phyloP scores from a whole-genome alignment of 2,888 invertebrate genomes.

The Pollenia amentaria region DNA sequence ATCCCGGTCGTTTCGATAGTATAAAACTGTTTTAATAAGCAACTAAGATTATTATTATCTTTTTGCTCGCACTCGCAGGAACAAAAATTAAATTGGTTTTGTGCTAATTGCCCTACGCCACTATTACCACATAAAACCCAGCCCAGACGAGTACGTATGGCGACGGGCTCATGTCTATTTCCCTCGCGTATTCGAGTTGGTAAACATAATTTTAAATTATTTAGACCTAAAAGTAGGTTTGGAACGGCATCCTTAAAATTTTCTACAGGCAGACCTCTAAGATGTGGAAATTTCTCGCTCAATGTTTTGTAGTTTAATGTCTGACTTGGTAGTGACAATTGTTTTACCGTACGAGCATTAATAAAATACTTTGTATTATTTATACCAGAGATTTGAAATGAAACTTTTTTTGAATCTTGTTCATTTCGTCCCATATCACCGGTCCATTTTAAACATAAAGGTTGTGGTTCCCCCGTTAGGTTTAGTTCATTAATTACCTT shows the following conservation, averaged over 20 bases:
- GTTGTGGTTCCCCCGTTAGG: conserved; percentile 6
- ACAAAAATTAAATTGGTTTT: not conserved
- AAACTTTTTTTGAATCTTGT: conserved; percentile 2
- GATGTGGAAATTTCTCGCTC: conserved; percentile 3
- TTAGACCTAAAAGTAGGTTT: conserved; percentile 57
- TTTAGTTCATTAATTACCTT: not conserved
- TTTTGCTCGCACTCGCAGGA: conserved; percentile 23
- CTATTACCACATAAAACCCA: conserved; percentile 24
- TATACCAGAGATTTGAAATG: conserved; percentile 1
- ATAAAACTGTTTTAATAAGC: conserved; percentile 38
- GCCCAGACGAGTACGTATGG: conserved; percentile 20
- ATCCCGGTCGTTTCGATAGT: conserved; percentile 10
- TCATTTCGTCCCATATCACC: conserved; percentile 22
- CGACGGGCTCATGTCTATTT: not conserved
- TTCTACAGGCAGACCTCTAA: conserved; percentile 14
- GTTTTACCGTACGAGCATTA: conserved; percentile 14
- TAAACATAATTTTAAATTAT: conserved; percentile 50
- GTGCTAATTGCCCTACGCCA: not conserved
- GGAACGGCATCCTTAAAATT: conserved; percentile 47
- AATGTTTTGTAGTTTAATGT: conserved; percentile 14
- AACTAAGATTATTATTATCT: conserved; percentile 4
- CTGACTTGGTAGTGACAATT: conserved; percentile 40
- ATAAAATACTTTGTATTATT: conserved; percentile 27
- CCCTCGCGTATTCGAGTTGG: conserved; percentile 5
- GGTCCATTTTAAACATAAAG: conserved; percentile 50